Evolutionary conservation across 2,113 vertebrate genomes (phyloP).

Genomic region (Sminthopsis crassicaudata): DNA sequence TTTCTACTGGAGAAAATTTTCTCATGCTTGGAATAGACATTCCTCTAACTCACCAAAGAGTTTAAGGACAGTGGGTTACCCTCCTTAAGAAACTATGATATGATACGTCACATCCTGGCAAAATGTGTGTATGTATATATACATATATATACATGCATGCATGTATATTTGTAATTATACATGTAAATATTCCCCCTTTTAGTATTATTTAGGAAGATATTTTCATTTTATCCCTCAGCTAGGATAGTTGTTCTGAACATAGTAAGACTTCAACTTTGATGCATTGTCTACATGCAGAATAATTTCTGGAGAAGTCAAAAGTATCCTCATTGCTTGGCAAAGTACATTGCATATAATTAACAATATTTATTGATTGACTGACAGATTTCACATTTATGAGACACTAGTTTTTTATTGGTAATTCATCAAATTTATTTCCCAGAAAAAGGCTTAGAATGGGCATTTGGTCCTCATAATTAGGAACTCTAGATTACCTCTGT

Average conservation of each 20-base stretch:
- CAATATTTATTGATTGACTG: not conserved
- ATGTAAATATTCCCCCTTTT: not conserved
- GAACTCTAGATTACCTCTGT: not conserved
- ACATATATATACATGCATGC: too few relatives aligned
- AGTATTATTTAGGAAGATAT: conserved; percentile 63
- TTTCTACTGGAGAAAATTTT: not conserved
- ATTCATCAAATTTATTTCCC: not conserved
- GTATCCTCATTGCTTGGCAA: not conserved
- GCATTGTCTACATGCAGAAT: conserved; percentile 58
- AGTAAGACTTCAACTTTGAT: conserved; percentile 52
- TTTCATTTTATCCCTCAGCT: conserved; percentile 66
- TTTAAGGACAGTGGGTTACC: not conserved
- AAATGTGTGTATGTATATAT: not conserved
- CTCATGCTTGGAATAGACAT: not conserved
- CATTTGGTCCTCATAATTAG: not conserved
- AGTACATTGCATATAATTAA: not conserved
- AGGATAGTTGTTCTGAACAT: conserved; percentile 64
- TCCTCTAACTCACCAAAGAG: too few relatives aligned
- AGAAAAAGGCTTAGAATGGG: not conserved
- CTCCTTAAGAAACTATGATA: not conserved
- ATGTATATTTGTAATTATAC: not conserved
- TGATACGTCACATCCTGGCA: not conserved
- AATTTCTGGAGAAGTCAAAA: conserved; percentile 36
- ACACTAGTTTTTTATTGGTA: not conserved
- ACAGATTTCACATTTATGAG: not conserved